Base-by-base conservation (phyloP, 2,888 invertebrate species). In the Lissonota sp. region DNA sequence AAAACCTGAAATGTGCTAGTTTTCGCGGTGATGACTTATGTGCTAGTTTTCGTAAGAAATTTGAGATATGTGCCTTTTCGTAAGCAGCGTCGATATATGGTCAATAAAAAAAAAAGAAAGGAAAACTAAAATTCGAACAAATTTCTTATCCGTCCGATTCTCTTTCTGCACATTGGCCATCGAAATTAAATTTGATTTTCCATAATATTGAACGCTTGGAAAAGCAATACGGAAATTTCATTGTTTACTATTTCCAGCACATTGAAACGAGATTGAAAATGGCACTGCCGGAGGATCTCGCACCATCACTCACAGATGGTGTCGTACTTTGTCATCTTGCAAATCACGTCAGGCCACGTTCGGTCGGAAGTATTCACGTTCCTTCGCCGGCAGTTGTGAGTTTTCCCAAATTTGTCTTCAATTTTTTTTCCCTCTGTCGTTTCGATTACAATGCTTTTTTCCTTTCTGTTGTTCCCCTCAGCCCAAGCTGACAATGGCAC, bases 401-500 rank as follows among this genome's bases (percentile, higher is more conserved):
- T 94, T 46, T 10, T 12, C 6, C 26, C 10, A 8, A 57, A 44
- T 51, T 10, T 12, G 1, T 26, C 46, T 26, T 39, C 44, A 10
- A 46, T 58, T 70, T 37, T 1, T 55, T 57, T n/a, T 4, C 10
- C 0, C 14, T 51, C n/a, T 10, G 6, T n/a, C 0, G 12, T 10
- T 8, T 60, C 49, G 44, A n/a, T 58, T 8, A 6, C 8, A 66
- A 60, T 63, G 55, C 1, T 55, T 51, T 70, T 10, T 71, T n/a
- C 14, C 60, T 71, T n/a, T 12, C 60, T 72, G 62, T 81, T 75
- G 79, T 6, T 86, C 86, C 77, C 95, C 95, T 53, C 93, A 98
- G 98, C 98, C 98, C 49, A 98, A 98, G 93, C 93, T 99, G 86
- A 97, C 98, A n/a, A 97, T 98, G 96, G 98, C 98, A 55, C 95